Base-by-base conservation (phyloP, 2,797 vertebrate genomes). In the Smutsia gigantea region DNA sequence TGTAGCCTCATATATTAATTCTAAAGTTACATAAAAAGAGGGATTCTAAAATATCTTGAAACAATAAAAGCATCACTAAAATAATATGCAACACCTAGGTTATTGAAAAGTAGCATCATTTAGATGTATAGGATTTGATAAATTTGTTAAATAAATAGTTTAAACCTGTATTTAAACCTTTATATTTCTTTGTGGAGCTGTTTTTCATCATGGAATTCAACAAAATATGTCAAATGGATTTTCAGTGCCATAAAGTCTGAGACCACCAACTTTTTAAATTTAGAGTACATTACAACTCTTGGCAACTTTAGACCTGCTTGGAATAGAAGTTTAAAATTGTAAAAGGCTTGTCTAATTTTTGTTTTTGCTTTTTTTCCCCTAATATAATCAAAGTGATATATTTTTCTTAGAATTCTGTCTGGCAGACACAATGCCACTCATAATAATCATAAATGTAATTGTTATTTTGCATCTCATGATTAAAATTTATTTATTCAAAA, bases 191-290 rank as follows among this genome's bases (percentile, higher is more conserved):
- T 69, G 19, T 27, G 69, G 53, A 68, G 29, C 4, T 74, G 37
- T 23, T 95, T 93, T 79, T 78, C 29, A 85, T 85, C 39, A 69
- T 25, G 29, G 34, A 91, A 77, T 86, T 91, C 34, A 72, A 63
- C 49, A 78, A 83, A 82, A 86, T 39, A 51, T 42, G 61, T n/a
- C 84, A 97, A 66, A 39, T 66, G 78, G 82, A 66, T 94, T 94
- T 86, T 79, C 15, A 55, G 7, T 34, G 25, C 49, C 49, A 66
- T 53, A 29, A 53, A 68, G 9, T 81, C 29, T 77, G 17, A 95
- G 89, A 53, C 12, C 18, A 84, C 29, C 37, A 81, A 81, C 63
- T 63, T 25, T 23, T 82, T 81, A 77, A 66, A 57, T 7, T 82
- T 31, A 29, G 49, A 85, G 82, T 93, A 71, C 92, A 27, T 88